These are phyloP conservation scores for Ophion ventricosus DNA, from an alignment of 2,888 invertebrate species.

Conservation along the genomic window DNA sequence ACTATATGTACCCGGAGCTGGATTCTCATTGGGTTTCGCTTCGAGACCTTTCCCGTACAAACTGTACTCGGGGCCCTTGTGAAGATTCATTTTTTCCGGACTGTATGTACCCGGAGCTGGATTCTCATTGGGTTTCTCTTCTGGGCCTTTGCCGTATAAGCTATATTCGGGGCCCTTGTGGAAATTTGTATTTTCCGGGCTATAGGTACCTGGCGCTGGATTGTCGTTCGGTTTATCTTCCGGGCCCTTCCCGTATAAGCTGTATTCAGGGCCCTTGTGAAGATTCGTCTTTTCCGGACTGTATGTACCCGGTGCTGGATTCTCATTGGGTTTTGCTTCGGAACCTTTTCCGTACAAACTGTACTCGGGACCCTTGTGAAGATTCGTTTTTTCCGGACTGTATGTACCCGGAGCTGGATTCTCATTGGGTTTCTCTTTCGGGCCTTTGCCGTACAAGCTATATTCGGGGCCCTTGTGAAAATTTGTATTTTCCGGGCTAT, in stretches of 20 bases:
- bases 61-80: slow-evolving; percentile 51
- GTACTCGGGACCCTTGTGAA: slow-evolving; percentile 84
- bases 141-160: slow-evolving; percentile 70
- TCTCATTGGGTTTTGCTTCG: slow-evolving; percentile 71
- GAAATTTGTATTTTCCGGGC: slow-evolving; percentile 53
- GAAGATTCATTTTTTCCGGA: slow-evolving; percentile 45
- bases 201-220: slow-evolving; percentile 56
- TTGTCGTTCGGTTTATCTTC: slow-evolving; percentile 80
- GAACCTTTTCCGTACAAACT: slow-evolving; percentile 84
- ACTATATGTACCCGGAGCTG: slow-evolving; percentile 56
- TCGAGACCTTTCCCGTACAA: slow-evolving; percentile 61
- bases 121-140: slow-evolving; percentile 68
- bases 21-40: slow-evolving; percentile 80
- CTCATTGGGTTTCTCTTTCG: slow-evolving; percentile 30
- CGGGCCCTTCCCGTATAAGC: slow-evolving; percentile 85
- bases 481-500: slow-evolving; percentile 75
- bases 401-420: slow-evolving; percentile 84
- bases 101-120: slow-evolving; percentile 66
- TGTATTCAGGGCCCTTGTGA: slow-evolving; percentile 86
- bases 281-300: slow-evolving; percentile 85
- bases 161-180: slow-evolving; percentile 71
- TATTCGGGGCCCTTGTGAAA: slow-evolving; percentile 45
- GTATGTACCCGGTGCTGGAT: slow-evolving; percentile 86
- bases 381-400: slow-evolving; percentile 84
- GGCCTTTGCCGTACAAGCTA: slow-evolving; percentile 49